Evolutionary conservation across 2,888 invertebrate species (phyloP), one percentile per base, ranked within the genome.

Genomic region (Actias luna): DNA sequence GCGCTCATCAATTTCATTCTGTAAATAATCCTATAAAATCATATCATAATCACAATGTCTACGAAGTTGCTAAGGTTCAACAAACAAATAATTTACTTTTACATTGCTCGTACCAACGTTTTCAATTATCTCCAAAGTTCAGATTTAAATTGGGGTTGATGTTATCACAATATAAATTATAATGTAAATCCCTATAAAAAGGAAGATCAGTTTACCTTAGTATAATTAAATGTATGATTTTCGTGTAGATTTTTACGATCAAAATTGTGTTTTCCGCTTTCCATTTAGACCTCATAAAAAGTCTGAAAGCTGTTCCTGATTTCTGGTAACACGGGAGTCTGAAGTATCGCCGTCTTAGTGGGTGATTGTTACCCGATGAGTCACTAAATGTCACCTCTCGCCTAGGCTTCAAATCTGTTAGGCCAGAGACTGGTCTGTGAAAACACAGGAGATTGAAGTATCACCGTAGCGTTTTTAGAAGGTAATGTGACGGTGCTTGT

Each of bases 11-110:
- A 55, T 55, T 55, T 10, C 55, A 8, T 55, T 29, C 55, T n/a
- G 55, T 55, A 55, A 55, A 55, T 55, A 55, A 55, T 29, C 55
- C 55, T n/a, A 55, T 5, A 29, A 16, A 55, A 55, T 55, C 55
- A 55, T 29, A 55, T 29, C 55, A 12, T 29, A 29, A n/a, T 55
- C 29, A 29, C 29, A 16, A 29, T 55, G 5, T 55, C 55, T 29
- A 55, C 55, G n/a, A 29, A 55, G 29, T 55, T 55, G 14, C 1
- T 29, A 27, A 55, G n/a, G 27, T 55, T 29, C n/a, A 29, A 29
- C 55, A 55, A 55, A 55, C 29, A 55, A 16, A 55, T 55, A 29
- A 29, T 55, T 55, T 55, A n/a, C 16, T 27, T 55, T 55, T 29
- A 14, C 29, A 5, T 25, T 10, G 46, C 2, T 10, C 16, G 16